phyloP scores from a whole-genome alignment of 2,797 vertebrate species.

The Crax fasciolata region DNA sequence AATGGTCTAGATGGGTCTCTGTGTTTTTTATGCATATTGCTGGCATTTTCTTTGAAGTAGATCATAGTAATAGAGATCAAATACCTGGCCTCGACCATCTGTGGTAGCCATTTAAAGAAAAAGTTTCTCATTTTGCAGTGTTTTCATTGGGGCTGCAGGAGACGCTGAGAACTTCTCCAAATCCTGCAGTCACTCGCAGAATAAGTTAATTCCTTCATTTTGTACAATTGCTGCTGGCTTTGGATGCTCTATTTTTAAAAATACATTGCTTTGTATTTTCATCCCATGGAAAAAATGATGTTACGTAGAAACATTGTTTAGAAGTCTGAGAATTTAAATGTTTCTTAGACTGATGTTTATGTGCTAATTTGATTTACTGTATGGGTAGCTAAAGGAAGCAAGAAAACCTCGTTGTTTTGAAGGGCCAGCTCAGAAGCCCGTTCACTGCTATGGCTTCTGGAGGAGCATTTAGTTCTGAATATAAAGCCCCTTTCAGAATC shows the following conservation, averaged over 20 bases:
- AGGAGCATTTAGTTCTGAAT: too few relatives aligned
- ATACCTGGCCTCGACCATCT: neutral
- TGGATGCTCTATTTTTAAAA: neutral
- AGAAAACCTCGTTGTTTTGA: neutral
- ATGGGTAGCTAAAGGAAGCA: neutral
- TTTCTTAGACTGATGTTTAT: neutral
- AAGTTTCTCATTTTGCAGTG: neutral
- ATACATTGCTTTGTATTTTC: neutral
- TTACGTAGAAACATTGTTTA: neutral
- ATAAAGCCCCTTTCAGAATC: too few relatives aligned
- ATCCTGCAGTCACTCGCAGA: neutral
- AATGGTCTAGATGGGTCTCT: neutral
- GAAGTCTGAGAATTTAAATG: neutral
- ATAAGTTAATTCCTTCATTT: neutral
- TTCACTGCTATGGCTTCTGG: too few relatives aligned
- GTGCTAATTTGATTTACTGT: neutral
- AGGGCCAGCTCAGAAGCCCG: fast-evolving
- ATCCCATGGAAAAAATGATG: neutral
- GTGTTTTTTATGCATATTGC: neutral
- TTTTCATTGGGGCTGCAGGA: neutral
- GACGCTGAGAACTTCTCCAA: neutral
- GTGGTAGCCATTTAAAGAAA: neutral
- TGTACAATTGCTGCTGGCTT: neutral
- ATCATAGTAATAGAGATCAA: neutral
- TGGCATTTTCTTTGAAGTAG: neutral